Evolutionary conservation across 2,888 invertebrate genomes (phyloP).

Genomic region (Cephus spinipes): DNA sequence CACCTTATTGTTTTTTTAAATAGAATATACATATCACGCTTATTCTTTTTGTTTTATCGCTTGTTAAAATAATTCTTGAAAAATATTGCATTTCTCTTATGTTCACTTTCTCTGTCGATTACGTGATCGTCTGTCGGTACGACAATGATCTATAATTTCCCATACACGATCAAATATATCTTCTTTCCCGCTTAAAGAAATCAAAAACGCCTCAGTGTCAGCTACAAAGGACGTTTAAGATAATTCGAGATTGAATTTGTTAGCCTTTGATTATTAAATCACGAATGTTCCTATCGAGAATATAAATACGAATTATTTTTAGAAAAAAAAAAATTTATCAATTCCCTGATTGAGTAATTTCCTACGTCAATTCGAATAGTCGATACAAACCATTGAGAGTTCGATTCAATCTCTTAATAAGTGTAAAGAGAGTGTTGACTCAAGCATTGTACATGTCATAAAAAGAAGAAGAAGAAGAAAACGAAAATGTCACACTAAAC

Average conservation of each 20-base stretch:
- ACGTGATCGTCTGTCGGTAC: background rate
- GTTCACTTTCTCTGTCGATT: background rate
- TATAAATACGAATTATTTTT: background rate
- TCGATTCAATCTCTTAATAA: background rate
- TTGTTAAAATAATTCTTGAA: slow-evolving; percentile 11
- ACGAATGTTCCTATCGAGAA: background rate
- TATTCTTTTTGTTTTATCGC: slow-evolving; percentile 27
- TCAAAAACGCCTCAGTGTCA: background rate
- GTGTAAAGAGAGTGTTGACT: background rate
- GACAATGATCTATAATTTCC: background rate
- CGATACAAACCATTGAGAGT: background rate
- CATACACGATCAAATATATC: background rate
- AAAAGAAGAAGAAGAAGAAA: background rate
- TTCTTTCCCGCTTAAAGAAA: background rate
- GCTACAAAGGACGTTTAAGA: background rate
- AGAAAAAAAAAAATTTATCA: background rate
- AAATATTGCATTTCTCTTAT: slow-evolving; percentile 9
- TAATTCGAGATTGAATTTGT: background rate
- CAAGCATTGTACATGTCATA: background rate
- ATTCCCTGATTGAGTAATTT: background rate
- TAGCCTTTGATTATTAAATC: background rate
- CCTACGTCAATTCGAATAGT: background rate
- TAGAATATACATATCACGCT: slow-evolving; percentile 52
- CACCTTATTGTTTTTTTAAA: slow-evolving; percentile 33
- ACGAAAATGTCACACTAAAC: background rate